phyloP scores from a whole-genome alignment of 2,797 vertebrate species.

The Alcedo atthis region DNA sequence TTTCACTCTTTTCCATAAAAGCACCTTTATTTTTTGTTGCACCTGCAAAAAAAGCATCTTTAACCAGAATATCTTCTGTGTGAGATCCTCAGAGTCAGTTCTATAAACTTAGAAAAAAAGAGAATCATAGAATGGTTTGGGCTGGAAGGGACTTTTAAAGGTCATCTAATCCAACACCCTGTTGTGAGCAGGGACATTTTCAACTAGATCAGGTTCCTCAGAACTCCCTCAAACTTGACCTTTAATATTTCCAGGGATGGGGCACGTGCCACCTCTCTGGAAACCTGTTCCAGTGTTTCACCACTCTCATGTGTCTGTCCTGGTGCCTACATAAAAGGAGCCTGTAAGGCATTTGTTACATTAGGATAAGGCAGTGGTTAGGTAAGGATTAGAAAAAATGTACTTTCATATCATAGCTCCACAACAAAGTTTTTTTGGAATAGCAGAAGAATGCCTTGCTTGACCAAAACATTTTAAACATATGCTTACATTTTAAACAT shows the following conservation, averaged over 20 bases:
- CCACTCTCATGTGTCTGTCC: background rate
- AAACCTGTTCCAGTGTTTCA: background rate
- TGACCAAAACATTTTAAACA: background rate
- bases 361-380: background rate
- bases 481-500: background rate
- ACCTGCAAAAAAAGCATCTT: background rate
- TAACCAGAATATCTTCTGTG: background rate
- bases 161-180: too few species aligned
- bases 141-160: too few species aligned
- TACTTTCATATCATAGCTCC: background rate
- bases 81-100: background rate
- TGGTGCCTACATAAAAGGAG: background rate
- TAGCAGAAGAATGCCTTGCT: background rate
- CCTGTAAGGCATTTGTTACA: background rate
- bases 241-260: background rate
- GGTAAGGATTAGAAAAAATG: background rate
- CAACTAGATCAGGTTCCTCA: background rate
- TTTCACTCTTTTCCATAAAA: background rate
- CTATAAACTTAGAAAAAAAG: background rate
- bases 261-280: background rate
- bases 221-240: background rate
- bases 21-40: background rate
- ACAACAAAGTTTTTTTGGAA: background rate
- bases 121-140: too few species aligned
- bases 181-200: background rate